phyloP scores from a whole-genome alignment of 2,888 invertebrate genomes.

The Nasonia oneida region DNA sequence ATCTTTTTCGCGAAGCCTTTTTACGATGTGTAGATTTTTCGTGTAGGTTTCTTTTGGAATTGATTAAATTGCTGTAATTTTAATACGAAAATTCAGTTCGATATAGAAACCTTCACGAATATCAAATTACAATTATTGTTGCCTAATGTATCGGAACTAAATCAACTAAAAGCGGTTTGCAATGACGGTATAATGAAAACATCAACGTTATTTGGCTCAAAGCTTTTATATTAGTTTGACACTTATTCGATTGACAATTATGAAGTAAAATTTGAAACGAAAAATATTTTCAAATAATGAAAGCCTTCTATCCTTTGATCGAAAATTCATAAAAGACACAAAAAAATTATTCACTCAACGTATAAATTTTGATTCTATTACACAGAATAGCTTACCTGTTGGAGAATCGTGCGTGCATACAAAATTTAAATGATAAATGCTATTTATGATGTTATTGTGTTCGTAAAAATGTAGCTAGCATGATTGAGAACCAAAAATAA shows the following conservation, averaged over 20 bases:
- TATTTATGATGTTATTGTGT: too few species aligned
- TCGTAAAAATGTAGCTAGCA: not conserved
- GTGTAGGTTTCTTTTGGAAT: not conserved
- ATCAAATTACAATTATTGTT: not conserved
- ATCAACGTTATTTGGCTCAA: constrained; percentile 1
- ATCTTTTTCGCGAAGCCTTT: not conserved
- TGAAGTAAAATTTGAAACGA: not conserved
- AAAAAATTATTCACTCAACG: not conserved
- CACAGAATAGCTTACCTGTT: too few species aligned
- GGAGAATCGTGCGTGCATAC: too few species aligned
- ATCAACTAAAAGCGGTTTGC: not conserved
- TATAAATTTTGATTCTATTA: too few species aligned
- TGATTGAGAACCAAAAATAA: not conserved
- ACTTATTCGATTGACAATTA: not conserved
- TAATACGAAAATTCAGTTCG: not conserved
- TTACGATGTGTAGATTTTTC: not conserved
- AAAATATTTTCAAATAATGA: not conserved
- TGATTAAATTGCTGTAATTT: not conserved
- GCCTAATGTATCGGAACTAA: not conserved
- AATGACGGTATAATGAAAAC: not conserved
- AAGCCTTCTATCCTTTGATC: not conserved
- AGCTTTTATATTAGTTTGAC: constrained; percentile 55
- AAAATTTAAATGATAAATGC: too few species aligned
- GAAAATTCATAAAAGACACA: not conserved
- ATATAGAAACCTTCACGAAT: not conserved